Percentiles rank a stretch among this genome's conserved stretches.
These are phyloP conservation scores for Melanostoma mellinum DNA, from an alignment of 2,888 invertebrate genomes.

Conservation along the genomic window DNA sequence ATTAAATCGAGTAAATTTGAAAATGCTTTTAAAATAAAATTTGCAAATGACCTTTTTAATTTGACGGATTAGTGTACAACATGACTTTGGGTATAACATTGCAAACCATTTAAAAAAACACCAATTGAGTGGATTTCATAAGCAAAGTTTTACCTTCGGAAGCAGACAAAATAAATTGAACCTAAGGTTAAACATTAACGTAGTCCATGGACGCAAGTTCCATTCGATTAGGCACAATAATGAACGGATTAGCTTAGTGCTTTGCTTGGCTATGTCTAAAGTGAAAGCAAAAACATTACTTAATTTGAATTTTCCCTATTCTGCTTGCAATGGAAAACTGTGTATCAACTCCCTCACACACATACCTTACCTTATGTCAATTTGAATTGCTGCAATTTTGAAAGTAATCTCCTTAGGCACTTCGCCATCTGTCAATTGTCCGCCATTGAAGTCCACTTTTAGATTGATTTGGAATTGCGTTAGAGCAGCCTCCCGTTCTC, in stretches of 20 bases:
- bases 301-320: conserved; percentile 28
- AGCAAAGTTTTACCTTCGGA: not conserved
- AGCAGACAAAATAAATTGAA: not conserved
- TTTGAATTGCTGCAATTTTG: conserved; percentile 57
- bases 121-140: too few relatives aligned
- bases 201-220: conserved; percentile 3
- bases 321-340: conserved; percentile 51
- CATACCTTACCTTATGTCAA: conserved; percentile 4
- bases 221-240: conserved; percentile 50
- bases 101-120: too few relatives aligned
- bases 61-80: too few relatives aligned
- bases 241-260: conserved; percentile 51
- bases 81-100: too few relatives aligned
- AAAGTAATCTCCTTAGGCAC: conserved; percentile 68
- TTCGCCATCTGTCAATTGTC: conserved; percentile 68
- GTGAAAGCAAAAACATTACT: conserved; percentile 52
- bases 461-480: conserved; percentile 59
- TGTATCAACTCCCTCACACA: conserved; percentile 10
- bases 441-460: conserved; percentile 35
- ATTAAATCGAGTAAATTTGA: too few relatives aligned
- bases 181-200: conserved; percentile 5
- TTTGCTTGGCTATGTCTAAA: conserved; percentile 37
- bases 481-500: conserved; percentile 10
- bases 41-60: too few relatives aligned
- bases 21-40: too few relatives aligned